phyloP scores from a whole-genome alignment of 1,140 invertebrate species.

The Aphelinus atriplicis region DNA sequence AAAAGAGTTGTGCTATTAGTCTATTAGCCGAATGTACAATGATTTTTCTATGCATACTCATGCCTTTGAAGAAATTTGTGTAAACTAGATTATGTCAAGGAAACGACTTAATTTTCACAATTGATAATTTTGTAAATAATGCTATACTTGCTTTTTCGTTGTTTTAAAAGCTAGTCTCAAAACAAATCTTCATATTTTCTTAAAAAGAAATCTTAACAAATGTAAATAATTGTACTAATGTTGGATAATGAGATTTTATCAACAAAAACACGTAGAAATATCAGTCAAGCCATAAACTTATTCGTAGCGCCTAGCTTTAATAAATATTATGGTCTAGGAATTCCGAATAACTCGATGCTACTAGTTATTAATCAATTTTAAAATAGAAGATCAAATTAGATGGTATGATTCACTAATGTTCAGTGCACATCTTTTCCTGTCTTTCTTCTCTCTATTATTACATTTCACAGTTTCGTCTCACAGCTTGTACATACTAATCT shows the following conservation, averaged over 20 bases:
- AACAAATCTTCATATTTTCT: conserved; percentile 39
- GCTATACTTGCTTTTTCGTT: conserved; percentile 30
- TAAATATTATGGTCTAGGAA: conserved; percentile 22
- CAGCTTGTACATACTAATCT: conserved; percentile 39
- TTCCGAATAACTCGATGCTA: conserved; percentile 20
- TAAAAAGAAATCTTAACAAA: conserved; percentile 30
- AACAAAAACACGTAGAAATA: conserved; percentile 28
- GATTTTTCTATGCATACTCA: conserved; percentile 30
- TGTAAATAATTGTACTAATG: conserved; percentile 37
- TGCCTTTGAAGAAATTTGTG: conserved; percentile 23
- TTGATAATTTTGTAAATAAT: conserved; percentile 40
- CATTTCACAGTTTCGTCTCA: conserved; percentile 25
- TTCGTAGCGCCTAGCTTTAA: conserved; percentile 27
- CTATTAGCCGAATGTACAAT: conserved; percentile 32
- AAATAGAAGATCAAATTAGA: conserved; percentile 3
- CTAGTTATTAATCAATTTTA: not conserved
- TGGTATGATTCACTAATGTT: conserved; percentile 18
- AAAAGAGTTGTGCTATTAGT: conserved; percentile 25
- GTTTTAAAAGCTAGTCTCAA: conserved; percentile 34
- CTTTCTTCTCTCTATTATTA: conserved; percentile 11
- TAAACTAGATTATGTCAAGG: conserved; percentile 32
- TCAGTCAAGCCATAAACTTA: not conserved
- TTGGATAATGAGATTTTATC: conserved; percentile 37
- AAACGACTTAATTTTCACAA: conserved; percentile 34
- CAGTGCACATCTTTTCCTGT: conserved; percentile 29